Evolutionary conservation across 2,113 vertebrate genomes (phyloP).

Genomic region (Urocitellus parryii): DNA sequence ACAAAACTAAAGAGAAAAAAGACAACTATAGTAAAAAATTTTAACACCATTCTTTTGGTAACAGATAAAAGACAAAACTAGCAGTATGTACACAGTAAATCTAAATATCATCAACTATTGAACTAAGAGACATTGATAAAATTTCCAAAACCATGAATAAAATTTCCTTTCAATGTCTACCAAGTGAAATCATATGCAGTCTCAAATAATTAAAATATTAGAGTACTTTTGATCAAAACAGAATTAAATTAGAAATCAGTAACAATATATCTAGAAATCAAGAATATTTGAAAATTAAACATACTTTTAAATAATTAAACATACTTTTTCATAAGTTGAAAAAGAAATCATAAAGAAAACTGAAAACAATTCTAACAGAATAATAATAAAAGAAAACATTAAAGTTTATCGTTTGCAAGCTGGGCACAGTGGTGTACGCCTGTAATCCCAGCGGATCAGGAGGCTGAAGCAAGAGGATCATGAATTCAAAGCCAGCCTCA

Average conservation of each 20-base stretch:
- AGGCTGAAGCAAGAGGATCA: no score
- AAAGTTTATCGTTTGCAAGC: background rate
- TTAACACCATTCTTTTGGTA: background rate
- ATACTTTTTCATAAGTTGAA: background rate
- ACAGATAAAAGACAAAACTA: background rate
- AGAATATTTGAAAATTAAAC: conserved; percentile 10
- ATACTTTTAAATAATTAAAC: conserved; percentile 9
- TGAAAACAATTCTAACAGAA: background rate
- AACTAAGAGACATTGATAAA: background rate
- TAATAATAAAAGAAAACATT: background rate
- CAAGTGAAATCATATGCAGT: background rate
- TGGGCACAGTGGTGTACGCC: no score
- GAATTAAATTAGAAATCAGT: background rate
- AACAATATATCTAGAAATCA: background rate
- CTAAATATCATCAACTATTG: background rate
- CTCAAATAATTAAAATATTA: background rate
- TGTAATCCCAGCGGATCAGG: no score
- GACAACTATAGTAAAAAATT: background rate
- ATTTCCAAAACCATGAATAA: background rate
- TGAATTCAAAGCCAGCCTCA: no score
- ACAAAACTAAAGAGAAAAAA: conserved; percentile 12
- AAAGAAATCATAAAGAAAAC: background rate
- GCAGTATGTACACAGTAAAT: background rate
- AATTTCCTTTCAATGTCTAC: background rate
- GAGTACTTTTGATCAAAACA: background rate